Evolutionary conservation across 1,140 invertebrate species (phyloP).

Genomic region (Ceratitis capitata): DNA sequence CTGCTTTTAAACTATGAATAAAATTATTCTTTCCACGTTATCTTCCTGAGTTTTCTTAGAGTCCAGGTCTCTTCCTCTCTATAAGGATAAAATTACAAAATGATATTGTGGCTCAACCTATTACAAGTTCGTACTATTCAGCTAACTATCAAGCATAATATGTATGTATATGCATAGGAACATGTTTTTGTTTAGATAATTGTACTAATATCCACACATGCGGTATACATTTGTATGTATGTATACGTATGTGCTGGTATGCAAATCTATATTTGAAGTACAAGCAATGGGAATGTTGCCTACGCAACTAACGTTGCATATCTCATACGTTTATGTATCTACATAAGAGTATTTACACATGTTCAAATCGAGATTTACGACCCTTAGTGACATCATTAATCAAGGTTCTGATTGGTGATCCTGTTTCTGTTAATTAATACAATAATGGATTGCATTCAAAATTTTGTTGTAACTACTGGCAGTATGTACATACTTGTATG

Average conservation of each 20-base stretch:
- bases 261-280: neutral
- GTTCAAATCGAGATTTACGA: slow-evolving; percentile 66
- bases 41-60: no score
- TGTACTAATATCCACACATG: neutral
- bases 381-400: slow-evolving; percentile 65
- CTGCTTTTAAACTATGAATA: no score
- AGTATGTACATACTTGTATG: neutral
- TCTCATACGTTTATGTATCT: slow-evolving; percentile 38
- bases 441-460: slow-evolving; percentile 62
- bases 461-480: slow-evolving; percentile 21
- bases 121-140: no score
- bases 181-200: slow-evolving; percentile 28
- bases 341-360: slow-evolving; percentile 43
- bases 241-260: neutral
- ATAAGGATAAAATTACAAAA: no score
- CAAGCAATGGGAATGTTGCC: neutral
- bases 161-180: neutral
- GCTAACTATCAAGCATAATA: no score
- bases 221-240: neutral
- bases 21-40: no score
- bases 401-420: slow-evolving; percentile 66
- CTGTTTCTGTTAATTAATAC: slow-evolving; percentile 67
- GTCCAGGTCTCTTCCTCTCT: no score
- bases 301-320: slow-evolving; percentile 27
- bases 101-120: no score